Conservation (phyloP, 1,140 invertebrate species). For the Nephotettix cincticeps region DNA sequence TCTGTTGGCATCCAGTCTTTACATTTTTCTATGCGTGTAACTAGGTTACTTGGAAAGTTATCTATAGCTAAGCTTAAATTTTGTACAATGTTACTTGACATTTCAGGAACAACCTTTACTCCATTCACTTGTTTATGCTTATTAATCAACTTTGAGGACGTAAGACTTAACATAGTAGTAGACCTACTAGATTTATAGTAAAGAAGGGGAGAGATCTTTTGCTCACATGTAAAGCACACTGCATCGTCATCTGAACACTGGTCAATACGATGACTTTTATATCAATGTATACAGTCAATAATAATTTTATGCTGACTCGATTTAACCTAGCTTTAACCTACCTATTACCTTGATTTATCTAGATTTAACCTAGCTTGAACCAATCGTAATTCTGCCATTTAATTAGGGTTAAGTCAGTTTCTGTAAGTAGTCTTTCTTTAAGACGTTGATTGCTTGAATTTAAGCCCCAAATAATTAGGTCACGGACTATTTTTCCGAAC, state of each 20-base stretch:
- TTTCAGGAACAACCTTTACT: background rate
- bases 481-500: too few relatives aligned
- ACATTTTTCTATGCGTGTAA: background rate
- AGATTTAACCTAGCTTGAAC: too few relatives aligned
- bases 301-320: background rate
- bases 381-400: too few relatives aligned
- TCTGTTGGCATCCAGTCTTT: background rate
- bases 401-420: too few relatives aligned
- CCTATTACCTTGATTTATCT: too few relatives aligned
- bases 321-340: too few relatives aligned
- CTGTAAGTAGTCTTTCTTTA: too few relatives aligned
- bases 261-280: background rate
- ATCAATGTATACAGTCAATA: background rate
- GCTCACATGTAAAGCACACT: conserved; percentile 2
- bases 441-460: too few relatives aligned
- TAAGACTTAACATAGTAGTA: background rate
- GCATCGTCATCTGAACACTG: background rate
- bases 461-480: too few relatives aligned
- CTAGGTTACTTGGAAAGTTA: conserved; percentile 5
- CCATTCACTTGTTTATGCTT: background rate
- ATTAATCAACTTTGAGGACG: background rate
- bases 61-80: background rate
- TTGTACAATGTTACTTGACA: background rate
- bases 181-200: background rate
- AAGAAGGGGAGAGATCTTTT: background rate